These are phyloP conservation scores for Paratrypauchen microcephalus DNA, from an alignment of 2,797 vertebrate genomes.

Conservation along the genomic window DNA sequence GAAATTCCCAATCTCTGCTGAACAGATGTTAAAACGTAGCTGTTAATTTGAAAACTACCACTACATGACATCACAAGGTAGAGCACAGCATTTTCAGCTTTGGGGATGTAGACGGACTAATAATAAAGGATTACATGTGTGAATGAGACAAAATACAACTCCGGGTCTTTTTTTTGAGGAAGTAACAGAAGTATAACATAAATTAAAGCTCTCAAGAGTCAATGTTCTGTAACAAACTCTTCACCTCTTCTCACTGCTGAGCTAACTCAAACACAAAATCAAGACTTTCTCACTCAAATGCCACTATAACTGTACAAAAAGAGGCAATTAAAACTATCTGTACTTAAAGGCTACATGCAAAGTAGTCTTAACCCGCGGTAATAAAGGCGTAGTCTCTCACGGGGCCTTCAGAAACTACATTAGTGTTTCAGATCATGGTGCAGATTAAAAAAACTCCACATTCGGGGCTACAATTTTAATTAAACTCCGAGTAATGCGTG, in stretches of 20 bases:
- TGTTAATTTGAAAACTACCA: too few species aligned
- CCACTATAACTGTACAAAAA: not conserved
- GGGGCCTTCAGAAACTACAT: conserved; percentile 12
- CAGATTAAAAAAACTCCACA: conserved; percentile 29
- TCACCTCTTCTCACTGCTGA: not conserved
- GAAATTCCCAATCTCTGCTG: too few species aligned
- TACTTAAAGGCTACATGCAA: not conserved
- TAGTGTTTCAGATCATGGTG: conserved; percentile 35
- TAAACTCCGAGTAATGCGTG: conserved; percentile 52
- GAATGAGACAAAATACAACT: too few species aligned
- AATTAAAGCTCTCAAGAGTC: too few species aligned
- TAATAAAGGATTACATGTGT: too few species aligned
- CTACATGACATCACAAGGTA: too few species aligned
- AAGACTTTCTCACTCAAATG: not conserved
- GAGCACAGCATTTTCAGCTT: too few species aligned
- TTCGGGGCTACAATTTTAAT: conserved; percentile 53
- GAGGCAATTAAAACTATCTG: conserved; percentile 4
- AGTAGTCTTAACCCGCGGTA: not conserved
- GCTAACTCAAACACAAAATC: not conserved
- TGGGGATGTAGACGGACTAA: too few species aligned
- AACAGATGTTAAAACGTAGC: too few species aligned
- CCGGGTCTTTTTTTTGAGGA: too few species aligned
- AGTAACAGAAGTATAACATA: too few species aligned
- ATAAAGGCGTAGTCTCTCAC: conserved; percentile 21
- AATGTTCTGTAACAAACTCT: not conserved